Evolutionary conservation across 2,797 vertebrate species (phyloP).

Genomic region (Lithobates pipiens): DNA sequence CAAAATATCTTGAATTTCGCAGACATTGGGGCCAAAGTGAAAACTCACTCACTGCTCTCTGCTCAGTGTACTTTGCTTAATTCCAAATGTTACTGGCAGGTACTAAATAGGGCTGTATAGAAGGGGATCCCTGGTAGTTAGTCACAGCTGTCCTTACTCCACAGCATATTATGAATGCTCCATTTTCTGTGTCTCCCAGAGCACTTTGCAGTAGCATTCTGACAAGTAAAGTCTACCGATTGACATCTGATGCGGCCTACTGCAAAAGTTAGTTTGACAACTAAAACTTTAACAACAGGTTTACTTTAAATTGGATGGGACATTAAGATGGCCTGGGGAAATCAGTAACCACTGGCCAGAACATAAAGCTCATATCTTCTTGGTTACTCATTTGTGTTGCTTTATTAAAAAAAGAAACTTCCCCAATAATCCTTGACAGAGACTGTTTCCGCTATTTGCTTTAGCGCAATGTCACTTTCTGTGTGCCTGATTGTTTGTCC

Average conservation of each 20-base stretch:
- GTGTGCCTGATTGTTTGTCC: conserved; percentile 10
- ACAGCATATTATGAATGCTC: not conserved
- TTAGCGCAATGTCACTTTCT: not conserved
- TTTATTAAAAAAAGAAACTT: not conserved
- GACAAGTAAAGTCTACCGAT: not conserved
- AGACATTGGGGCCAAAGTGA: too few species aligned
- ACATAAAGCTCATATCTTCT: not conserved
- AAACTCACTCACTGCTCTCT: too few species aligned
- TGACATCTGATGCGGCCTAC: not conserved
- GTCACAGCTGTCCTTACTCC: too few species aligned
- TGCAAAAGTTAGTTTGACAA: not conserved
- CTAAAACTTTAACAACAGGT: conserved; percentile 2
- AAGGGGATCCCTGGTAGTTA: too few species aligned
- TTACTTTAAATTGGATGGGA: not conserved
- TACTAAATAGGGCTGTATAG: too few species aligned
- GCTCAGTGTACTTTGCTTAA: too few species aligned
- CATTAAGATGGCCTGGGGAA: not conserved
- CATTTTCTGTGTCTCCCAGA: not conserved
- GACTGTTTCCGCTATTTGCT: not conserved
- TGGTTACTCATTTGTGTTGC: not conserved
- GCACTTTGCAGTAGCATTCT: not conserved
- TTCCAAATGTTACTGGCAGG: too few species aligned
- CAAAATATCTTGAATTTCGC: too few species aligned
- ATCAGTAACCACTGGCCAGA: not conserved
- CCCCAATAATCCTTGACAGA: not conserved